These are phyloP conservation scores for Eolophus roseicapilla DNA, from an alignment of 2,113 vertebrate species.

Conservation along the genomic window DNA sequence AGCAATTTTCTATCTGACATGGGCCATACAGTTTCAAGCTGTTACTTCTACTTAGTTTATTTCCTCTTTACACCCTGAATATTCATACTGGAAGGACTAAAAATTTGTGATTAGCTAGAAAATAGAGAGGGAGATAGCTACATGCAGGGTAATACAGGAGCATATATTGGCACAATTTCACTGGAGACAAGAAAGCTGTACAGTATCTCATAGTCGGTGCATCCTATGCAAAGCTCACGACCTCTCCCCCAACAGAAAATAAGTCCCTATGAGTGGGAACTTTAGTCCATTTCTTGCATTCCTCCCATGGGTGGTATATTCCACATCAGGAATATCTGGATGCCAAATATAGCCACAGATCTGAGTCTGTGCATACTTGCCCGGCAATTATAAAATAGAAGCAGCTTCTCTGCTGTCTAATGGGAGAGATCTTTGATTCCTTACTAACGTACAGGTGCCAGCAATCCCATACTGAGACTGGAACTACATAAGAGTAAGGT, in stretches of 20 bases:
- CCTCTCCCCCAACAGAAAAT: neutral
- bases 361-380: neutral
- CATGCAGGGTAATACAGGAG: neutral
- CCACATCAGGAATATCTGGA: neutral
- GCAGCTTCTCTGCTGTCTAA: neutral
- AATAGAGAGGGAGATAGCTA: neutral
- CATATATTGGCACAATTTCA: neutral
- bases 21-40: neutral
- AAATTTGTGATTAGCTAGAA: neutral
- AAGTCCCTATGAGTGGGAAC: neutral
- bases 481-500: neutral
- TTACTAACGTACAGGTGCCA: neutral
- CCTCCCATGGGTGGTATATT: slow-evolving; percentile 30
- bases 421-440: neutral
- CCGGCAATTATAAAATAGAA: neutral
- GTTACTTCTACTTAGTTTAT: neutral
- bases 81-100: neutral
- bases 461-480: neutral
- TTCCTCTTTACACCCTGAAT: neutral
- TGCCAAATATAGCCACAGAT: slow-evolving; percentile 1
- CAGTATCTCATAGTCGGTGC: neutral
- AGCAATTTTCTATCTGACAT: neutral
- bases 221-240: neutral
- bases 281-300: slow-evolving; percentile 18
- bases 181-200: neutral